These are phyloP conservation scores for Sakesphorus luctuosus DNA, from an alignment of 2,113 vertebrate genomes.

Conservation along the genomic window DNA sequence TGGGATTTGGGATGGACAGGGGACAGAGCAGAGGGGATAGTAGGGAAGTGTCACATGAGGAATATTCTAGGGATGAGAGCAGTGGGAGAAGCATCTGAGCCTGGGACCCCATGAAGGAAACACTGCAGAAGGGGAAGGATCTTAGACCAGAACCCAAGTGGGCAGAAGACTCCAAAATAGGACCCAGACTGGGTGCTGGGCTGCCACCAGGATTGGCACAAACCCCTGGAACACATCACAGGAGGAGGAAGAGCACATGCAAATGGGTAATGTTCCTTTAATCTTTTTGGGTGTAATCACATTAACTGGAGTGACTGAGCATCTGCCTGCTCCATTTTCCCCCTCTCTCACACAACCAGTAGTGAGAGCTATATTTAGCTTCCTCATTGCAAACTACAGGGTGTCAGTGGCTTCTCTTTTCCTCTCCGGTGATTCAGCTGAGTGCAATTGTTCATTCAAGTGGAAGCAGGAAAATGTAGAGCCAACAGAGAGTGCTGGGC, in stretches of 20 bases:
- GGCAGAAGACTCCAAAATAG: background rate
- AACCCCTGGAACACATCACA: fast-evolving
- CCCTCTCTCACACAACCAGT: background rate
- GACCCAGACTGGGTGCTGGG: background rate
- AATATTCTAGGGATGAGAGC: background rate
- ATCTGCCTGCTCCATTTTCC: background rate
- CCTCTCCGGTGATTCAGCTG: background rate
- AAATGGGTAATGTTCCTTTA: background rate
- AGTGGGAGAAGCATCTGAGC: background rate
- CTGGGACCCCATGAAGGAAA: fast-evolving
- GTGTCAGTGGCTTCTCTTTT: conserved; percentile 28
- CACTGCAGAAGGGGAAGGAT: background rate
- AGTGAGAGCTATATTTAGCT: conserved; percentile 39
- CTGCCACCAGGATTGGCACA: background rate
- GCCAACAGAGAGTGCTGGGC: background rate
- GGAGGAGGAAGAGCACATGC: background rate
- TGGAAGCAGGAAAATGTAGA: background rate
- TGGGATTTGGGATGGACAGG: background rate
- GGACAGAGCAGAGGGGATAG: fast-evolving
- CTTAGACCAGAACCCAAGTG: background rate
- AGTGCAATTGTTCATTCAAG: background rate
- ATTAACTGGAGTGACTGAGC: background rate
- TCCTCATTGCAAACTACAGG: conserved; percentile 11
- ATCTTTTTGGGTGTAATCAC: background rate
- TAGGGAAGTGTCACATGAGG: background rate